Conservation (phyloP, 2,113 vertebrate species). For the Cebidichthys violaceus region DNA sequence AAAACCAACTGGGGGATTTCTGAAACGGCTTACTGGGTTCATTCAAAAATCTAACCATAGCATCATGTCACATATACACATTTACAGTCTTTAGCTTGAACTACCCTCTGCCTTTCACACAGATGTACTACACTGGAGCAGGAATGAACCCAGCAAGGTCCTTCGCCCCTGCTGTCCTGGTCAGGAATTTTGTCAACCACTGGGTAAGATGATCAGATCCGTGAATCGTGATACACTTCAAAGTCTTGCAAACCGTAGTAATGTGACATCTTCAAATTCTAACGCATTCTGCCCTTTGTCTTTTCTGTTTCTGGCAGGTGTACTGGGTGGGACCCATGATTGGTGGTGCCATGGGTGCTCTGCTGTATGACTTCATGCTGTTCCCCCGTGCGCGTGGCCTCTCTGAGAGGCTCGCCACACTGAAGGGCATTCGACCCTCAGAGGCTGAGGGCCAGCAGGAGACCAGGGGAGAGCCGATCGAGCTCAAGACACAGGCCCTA, state of each 20-base stretch:
- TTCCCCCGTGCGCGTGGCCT: conserved; percentile 91
- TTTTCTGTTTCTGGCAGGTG: conserved; percentile 81
- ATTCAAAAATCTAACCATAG: not conserved
- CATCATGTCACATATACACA: accelerated
- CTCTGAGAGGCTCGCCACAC: conserved; percentile 90
- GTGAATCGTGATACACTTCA: not conserved
- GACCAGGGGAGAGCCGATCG: conserved; percentile 88
- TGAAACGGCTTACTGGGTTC: not conserved
- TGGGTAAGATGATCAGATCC: conserved; percentile 87
- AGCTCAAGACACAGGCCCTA: conserved; percentile 94
- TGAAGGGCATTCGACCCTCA: conserved; percentile 87
- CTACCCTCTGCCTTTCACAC: conserved; percentile 35
- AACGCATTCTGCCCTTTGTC: not conserved
- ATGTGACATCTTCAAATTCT: not conserved
- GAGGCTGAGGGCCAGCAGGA: conserved; percentile 87
- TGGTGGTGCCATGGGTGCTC: conserved; percentile 88
- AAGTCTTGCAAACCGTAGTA: not conserved
- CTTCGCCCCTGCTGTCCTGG: conserved; percentile 93
- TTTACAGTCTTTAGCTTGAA: not conserved
- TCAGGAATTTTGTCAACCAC: conserved; percentile 94
- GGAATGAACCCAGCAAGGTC: conserved; percentile 97
- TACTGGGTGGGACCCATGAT: conserved; percentile 96
- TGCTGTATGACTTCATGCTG: conserved; percentile 94
- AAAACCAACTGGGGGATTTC: conserved; percentile 35
- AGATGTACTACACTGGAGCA: conserved; percentile 96